Conservation (phyloP, 2,113 vertebrate species). For the Podarcis cretensis region DNA sequence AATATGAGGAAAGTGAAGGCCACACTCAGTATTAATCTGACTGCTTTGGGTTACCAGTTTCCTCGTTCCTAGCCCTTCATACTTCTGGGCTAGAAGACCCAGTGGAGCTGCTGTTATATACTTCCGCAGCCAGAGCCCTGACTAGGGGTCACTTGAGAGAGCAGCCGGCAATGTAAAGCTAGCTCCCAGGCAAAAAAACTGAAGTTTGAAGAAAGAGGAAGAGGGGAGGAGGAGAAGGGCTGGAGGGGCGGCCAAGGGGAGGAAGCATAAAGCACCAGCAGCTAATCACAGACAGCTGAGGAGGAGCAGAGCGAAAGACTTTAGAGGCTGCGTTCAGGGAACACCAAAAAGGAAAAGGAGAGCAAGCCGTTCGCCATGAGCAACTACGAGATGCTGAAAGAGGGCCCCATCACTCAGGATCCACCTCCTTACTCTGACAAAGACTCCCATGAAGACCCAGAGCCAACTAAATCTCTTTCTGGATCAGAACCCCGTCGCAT, state of each 20-base stretch:
- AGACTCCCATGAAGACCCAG: neutral
- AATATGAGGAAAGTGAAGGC: too few relatives aligned
- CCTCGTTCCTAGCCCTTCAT: neutral
- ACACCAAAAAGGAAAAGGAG: too few relatives aligned
- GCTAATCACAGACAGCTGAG: neutral
- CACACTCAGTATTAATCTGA: too few relatives aligned
- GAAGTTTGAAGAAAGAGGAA: too few relatives aligned
- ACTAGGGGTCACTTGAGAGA: neutral
- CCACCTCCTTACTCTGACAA: neutral
- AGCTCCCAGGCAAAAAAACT: neutral
- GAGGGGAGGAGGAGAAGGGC: too few relatives aligned
- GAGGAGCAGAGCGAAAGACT: neutral
- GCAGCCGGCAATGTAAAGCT: too few relatives aligned
- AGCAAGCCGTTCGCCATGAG: neutral
- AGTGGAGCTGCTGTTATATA: neutral
- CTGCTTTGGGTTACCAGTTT: neutral
- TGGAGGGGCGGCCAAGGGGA: neutral
- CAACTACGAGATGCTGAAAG: neutral
- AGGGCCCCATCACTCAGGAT: accelerated
- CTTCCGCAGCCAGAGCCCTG: neutral
- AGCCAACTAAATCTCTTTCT: accelerated
- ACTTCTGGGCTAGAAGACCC: neutral
- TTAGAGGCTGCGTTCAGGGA: neutral
- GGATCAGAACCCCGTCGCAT: neutral
- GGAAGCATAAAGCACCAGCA: neutral